Evolutionary conservation across 2,888 invertebrate species (phyloP), one percentile per base, ranked within the genome.

Genomic region (Trichogramma dendrolimi): DNA sequence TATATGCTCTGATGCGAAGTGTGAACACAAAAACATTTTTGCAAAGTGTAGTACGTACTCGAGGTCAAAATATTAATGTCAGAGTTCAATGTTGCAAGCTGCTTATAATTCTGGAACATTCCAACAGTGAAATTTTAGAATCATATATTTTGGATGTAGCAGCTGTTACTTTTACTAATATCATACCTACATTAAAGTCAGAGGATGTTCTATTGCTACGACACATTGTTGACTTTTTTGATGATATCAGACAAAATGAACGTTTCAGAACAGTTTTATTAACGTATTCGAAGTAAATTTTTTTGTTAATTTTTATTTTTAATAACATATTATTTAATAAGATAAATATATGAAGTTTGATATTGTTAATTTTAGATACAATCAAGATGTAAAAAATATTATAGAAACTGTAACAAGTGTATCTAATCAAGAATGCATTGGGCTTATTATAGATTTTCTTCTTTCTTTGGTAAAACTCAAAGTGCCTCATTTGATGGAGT

Each of bases 1-100:
- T 90, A 48, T 89, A 90, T 71, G 84, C 87, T 0, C 80, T 92
- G 42, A 85, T 89, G 81, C 84, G 88, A 65, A 86, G 86, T 5
- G 85, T 90, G 0, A 88, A 91, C 70, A 85, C 86, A 1, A 89
- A 88, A 73, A 82, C 84, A 64, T 86, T 89, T 76, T 80, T 88
- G 47, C n/a, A 84, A 50, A 84, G 83, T 68, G 81, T 88, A 64
- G 80, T 87, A 43, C 84, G 81, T 68, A 80, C 87, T 64, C 84
- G 86, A 72, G 75, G 75, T 46, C 71, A 70, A 11, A 76, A 72
- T 65, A 67, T 75, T 6, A 76, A 80, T 65, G 80, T 81, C 7
- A 80, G 82, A 70, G 80, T 84, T 4, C 83, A 84, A 68, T 82
- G 83, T 27, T 83, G 82, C 67, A 84, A 84, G 70, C 71, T 85